These are phyloP conservation scores for Iselma pallidipennis DNA, from an alignment of 2,888 invertebrate genomes.

Conservation along the genomic window DNA sequence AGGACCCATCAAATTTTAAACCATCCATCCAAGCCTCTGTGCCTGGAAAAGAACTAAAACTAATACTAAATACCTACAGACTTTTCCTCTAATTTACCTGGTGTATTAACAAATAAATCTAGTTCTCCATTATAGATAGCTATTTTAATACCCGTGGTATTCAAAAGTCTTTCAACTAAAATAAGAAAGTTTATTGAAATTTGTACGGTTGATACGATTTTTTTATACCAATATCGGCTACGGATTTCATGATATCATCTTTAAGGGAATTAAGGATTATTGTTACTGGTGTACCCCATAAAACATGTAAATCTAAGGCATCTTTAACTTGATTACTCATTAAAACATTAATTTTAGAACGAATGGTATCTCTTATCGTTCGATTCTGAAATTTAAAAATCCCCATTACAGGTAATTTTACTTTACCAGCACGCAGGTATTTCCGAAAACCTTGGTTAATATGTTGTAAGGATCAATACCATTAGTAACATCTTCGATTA, in stretches of 20 bases:
- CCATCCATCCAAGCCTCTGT: conserved; percentile 68
- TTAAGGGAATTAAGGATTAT: conserved; percentile 64
- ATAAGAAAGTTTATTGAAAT: not conserved
- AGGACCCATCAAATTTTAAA: conserved; percentile 58
- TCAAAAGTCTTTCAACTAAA: conserved; percentile 70
- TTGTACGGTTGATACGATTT: not conserved
- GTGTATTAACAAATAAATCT: conserved; percentile 82
- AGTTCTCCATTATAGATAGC: conserved; percentile 79
- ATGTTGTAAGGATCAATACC: conserved; percentile 38
- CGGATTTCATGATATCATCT: conserved; percentile 74
- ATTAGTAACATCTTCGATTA: conserved; percentile 9
- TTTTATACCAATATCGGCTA: conserved; percentile 64
- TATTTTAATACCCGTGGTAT: conserved; percentile 68
- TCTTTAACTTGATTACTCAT: conserved; percentile 75
- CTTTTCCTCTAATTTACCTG: conserved; percentile 60
- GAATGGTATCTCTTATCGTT: not conserved
- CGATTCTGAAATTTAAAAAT: not conserved
- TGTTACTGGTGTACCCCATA: conserved; percentile 67
- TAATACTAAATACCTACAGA: not conserved
- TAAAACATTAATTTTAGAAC: conserved; percentile 53
- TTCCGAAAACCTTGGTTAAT: conserved; percentile 9
- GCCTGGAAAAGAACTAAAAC: conserved; percentile 19
- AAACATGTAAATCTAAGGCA: conserved; percentile 65
- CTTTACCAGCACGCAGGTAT: too few relatives aligned
- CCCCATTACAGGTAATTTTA: too few relatives aligned